A percentile compares a stretch with the other conserved stretches of the same genome.
These are phyloP conservation scores for Cryptoblepharus egeriae DNA, from an alignment of 2,797 vertebrate species.

Conservation along the genomic window DNA sequence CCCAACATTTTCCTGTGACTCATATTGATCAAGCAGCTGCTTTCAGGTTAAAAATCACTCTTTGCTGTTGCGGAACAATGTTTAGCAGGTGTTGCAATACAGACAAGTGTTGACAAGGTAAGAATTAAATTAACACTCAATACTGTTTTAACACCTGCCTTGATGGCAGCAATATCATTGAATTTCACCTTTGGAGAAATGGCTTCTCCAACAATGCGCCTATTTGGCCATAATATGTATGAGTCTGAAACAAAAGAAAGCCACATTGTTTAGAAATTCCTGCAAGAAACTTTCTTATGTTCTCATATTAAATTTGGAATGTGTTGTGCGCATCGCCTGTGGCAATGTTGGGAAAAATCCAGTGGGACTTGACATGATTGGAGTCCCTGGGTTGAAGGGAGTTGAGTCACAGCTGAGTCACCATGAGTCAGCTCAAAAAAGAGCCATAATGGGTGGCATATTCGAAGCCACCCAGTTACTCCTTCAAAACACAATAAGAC, in stretches of 20 bases:
- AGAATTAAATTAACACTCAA: conserved; percentile 70
- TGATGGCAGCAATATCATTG: conserved; percentile 61
- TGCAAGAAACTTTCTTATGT: neutral
- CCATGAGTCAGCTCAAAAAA: too few relatives aligned
- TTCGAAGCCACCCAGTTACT: too few relatives aligned
- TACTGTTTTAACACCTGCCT: conserved; percentile 69
- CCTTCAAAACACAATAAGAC: too few relatives aligned
- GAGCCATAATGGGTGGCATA: too few relatives aligned
- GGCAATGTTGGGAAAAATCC: too few relatives aligned
- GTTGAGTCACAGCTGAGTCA: too few relatives aligned
- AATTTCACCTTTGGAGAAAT: conserved; percentile 68
- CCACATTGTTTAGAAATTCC: neutral
- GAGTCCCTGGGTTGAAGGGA: too few relatives aligned
- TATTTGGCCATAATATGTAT: conserved; percentile 45
- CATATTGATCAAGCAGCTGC: conserved; percentile 71
- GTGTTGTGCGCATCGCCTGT: neutral
- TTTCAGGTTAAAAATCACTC: conserved; percentile 55
- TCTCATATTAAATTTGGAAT: neutral
- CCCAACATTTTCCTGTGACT: conserved; percentile 65
- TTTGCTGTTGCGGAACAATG: conserved; percentile 63
- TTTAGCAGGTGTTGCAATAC: conserved; percentile 68
- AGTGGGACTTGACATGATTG: too few relatives aligned
- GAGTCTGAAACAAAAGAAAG: conserved; percentile 36
- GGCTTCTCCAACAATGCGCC: conserved; percentile 63
- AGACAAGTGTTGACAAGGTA: conserved; percentile 63